Evolutionary conservation across 2,113 vertebrate species (phyloP), one percentile per base, ranked within the genome.

Genomic region (Trogon surrucura): DNA sequence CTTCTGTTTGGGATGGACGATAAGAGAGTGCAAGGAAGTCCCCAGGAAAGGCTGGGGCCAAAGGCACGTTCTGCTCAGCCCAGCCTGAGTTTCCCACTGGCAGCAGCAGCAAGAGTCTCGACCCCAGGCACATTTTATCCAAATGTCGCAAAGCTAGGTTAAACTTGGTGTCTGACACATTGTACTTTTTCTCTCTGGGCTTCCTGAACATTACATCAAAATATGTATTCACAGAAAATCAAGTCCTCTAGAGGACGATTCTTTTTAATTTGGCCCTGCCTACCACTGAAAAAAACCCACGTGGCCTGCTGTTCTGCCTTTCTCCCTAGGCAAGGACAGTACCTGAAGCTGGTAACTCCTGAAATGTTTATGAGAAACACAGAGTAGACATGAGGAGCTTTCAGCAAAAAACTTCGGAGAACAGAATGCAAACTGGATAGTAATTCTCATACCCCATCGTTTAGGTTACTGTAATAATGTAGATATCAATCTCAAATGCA

Each of bases 61-160:
- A 69, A 34, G 53, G 16, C 41, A 18, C 0, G 1, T 5, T 5
- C 25, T 2, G 2, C 72, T 47, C 30, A 45, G 30, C 48, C 44
- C 16, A 45, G 38, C 21, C 36, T 0, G 0, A 18, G 10, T 27
- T 88, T 77, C n/a, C 11, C 45, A 47, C 16, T 2, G 2, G 38
- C 21, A 26, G 38, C 16, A 70, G 29, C 85, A 92, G 44, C 14
- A 60, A 36, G 5, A 79, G 82, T 17, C 34, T 18, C 1, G 0
- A 25, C 3, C 13, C 13, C 47, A 57, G 58, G 26, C 3, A 10
- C 10, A 45, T 85, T 36, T 54, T 29, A 19, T 11, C 21, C 11
- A 25, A 30, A 22, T 17, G 67, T 9, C 7, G 1, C 30, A 50
- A 75, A 45, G 17, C 27, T 65, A 3, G 47, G 10, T 69, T 34